Conservation (phyloP, 2,888 invertebrate genomes). For the Hipparchia semele region DNA sequence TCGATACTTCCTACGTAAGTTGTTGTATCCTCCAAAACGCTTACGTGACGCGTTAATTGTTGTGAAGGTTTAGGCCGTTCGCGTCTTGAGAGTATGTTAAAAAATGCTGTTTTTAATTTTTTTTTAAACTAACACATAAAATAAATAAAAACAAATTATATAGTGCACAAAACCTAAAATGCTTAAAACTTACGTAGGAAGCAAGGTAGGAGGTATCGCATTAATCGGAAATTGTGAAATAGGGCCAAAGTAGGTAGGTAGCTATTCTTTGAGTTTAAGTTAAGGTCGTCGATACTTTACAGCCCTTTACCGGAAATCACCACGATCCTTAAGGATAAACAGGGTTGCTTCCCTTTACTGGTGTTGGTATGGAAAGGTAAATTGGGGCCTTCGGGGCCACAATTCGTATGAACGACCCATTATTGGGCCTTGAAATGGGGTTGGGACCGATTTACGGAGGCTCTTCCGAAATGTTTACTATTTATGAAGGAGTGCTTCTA, state of each 20-base stretch:
- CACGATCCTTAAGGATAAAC: slow-evolving; percentile 13
- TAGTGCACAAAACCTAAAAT: too few species aligned
- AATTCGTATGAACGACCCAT: slow-evolving; percentile 22
- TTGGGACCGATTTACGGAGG: slow-evolving; percentile 22
- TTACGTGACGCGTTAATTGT: too few species aligned
- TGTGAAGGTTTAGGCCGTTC: too few species aligned
- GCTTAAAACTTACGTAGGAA: too few species aligned
- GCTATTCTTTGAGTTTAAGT: not conserved
- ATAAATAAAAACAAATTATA: too few species aligned
- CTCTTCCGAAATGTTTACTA: slow-evolving; percentile 16
- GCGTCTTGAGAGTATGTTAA: too few species aligned
- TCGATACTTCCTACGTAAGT: too few species aligned
- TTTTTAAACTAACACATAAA: too few species aligned
- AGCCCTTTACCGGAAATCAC: slow-evolving; percentile 8
- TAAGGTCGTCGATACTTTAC: not conserved
- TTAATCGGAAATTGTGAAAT: not conserved
- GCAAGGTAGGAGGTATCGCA: too few species aligned
- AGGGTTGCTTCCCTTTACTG: slow-evolving; percentile 12
- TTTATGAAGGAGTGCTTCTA: slow-evolving; percentile 16
- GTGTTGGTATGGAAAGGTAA: slow-evolving; percentile 22
- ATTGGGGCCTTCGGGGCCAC: slow-evolving; percentile 22
- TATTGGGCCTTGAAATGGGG: slow-evolving; percentile 23
- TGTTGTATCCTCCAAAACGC: too few species aligned
- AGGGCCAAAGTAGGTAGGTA: not conserved
- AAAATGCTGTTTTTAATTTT: too few species aligned